A percentile compares a stretch with the other conserved stretches of the same genome.
These are phyloP conservation scores for Phania funesta DNA, from an alignment of 2,888 invertebrate genomes.

Conservation along the genomic window DNA sequence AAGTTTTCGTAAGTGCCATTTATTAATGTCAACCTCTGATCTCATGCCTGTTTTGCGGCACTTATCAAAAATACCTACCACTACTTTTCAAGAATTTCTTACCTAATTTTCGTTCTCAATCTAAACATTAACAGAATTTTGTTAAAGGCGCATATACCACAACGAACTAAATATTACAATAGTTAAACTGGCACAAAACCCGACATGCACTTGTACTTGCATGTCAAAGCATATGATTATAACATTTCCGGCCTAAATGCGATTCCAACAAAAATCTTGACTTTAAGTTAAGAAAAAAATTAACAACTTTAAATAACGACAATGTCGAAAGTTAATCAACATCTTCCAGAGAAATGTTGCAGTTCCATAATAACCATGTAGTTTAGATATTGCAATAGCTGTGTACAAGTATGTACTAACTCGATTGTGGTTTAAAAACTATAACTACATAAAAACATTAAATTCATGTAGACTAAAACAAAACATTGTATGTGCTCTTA, in stretches of 20 bases:
- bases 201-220: conserved; percentile 52
- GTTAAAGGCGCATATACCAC: conserved; percentile 50
- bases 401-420: neutral
- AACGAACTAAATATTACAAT: conserved; percentile 19
- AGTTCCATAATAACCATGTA: neutral
- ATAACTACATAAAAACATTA: neutral
- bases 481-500: conserved; percentile 36
- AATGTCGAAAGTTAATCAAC: conserved; percentile 33
- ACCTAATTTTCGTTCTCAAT: conserved; percentile 9
- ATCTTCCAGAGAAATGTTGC: conserved; percentile 38
- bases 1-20: conserved; percentile 13
- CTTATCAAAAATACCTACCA: conserved; percentile 11
- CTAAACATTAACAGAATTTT: conserved; percentile 41
- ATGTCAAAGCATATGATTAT: conserved; percentile 55
- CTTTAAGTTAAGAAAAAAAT: conserved; percentile 3
- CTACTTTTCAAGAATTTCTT: conserved; percentile 13
- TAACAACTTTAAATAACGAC: conserved; percentile 47
- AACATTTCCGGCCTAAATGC: conserved; percentile 64
- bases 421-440: neutral
- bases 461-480: conserved; percentile 10
- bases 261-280: conserved; percentile 17
- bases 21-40: conserved; percentile 32
- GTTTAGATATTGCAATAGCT: conserved; percentile 8
- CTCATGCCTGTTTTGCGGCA: conserved; percentile 27
- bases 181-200: neutral